Base-by-base conservation (phyloP, 1,140 invertebrate species). In the Drosophila burlai region DNA sequence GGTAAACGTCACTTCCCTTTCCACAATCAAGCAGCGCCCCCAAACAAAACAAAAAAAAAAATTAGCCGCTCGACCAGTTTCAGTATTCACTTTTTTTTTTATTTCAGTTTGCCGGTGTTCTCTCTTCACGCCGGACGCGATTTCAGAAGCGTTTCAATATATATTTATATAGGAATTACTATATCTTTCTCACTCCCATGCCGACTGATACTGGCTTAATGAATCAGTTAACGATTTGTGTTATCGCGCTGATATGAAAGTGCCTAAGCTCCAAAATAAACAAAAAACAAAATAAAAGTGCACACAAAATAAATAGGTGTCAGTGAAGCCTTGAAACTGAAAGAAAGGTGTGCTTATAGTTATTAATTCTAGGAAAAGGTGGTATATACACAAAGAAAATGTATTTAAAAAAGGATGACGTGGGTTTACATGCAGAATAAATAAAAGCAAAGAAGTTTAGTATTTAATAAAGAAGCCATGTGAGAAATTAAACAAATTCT, bases 71-170 rank as follows among this genome's bases (percentile, higher is more conserved):
- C 69, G 65, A 75, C 62, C 59, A 63, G 64, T 74, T 80, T 43
- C 31, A 64, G 58, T 64, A 36, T 59, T 43, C 55, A 29, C 6
- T 66, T 63, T 36, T 38, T 38, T 36, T 45, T 21, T 64, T 69
- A 31, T 29, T 38, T 73, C 68, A 87, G 84, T 87, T 89, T 87
- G 81, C 84, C 84, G 85, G 84, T 74, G 78, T 76, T 66, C 81
- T 82, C 85, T 89, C 69, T 43, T 36, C 81, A 81, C 66, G 72
- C 63, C 80, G 69, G 81, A 84, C 84, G 82, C 63, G 42, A 55
- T 65, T 67, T 65, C 49, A 59, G 49, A 74, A 65, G 62, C 74
- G 66, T 72, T 82, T 72, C 75, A 69, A 52, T 71, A 43, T 46
- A 26, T 49, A 11, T 46, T 45, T 42, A 24, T 52, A 9, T 10